phyloP scores from a whole-genome alignment of 2,888 invertebrate species.

The Entomobrya multifasciata region DNA sequence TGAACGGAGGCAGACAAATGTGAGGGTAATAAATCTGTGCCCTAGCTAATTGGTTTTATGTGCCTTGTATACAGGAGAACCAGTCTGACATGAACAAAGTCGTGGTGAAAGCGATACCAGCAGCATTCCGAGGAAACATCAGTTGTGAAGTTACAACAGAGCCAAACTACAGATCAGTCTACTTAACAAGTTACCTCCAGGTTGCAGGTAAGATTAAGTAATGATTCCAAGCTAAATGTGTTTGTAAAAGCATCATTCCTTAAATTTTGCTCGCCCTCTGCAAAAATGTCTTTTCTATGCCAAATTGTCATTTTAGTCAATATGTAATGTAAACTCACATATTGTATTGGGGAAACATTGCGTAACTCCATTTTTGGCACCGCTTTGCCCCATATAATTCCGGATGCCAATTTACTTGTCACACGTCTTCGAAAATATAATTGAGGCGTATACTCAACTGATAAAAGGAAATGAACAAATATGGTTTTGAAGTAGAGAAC shows the following conservation, averaged over 20 bases:
- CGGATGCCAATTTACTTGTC: conserved; percentile 27
- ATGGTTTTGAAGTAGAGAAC: no score
- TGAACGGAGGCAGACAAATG: conserved; percentile 57
- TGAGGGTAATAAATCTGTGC: conserved; percentile 73
- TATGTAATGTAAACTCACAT: not conserved
- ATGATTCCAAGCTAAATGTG: conserved; percentile 16
- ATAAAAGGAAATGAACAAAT: no score
- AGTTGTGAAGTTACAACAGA: conserved; percentile 77
- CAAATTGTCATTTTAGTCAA: conserved; percentile 12
- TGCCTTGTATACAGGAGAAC: conserved; percentile 74
- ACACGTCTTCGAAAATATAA: conserved; percentile 1
- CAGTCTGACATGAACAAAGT: conserved; percentile 75
- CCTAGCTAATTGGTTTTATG: conserved; percentile 75
- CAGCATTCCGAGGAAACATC: conserved; percentile 75
- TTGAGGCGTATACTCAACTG: no score
- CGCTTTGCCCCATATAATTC: conserved; percentile 9
- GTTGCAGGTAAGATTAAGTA: conserved; percentile 76
- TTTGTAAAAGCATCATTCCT: not conserved
- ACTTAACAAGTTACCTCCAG: conserved; percentile 55
- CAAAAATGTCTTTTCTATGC: not conserved
- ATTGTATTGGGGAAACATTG: not conserved
- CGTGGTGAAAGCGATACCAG: conserved; percentile 73
- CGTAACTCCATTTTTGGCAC: not conserved
- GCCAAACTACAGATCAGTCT: conserved; percentile 51
- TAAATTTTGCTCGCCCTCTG: not conserved